These are phyloP conservation scores for Girardinichthys multiradiatus DNA, from an alignment of 2,113 vertebrate genomes.

Conservation along the genomic window DNA sequence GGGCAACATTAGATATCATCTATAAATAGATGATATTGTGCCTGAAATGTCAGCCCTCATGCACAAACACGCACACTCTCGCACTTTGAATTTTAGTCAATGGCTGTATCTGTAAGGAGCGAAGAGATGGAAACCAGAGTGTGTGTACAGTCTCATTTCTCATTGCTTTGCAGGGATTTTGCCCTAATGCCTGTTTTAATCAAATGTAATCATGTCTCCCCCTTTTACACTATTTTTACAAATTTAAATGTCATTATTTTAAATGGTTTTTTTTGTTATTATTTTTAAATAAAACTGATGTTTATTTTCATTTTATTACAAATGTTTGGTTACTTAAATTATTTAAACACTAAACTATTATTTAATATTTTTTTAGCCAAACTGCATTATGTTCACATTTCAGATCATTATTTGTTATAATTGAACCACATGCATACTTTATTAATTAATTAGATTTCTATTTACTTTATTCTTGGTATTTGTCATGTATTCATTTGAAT, in stretches of 20 bases:
- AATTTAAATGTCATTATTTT: not conserved
- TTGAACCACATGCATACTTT: not conserved
- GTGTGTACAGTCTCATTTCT: slow-evolving; percentile 1
- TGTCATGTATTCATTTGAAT: not conserved
- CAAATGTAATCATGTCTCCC: too few relatives aligned
- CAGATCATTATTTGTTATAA: not conserved
- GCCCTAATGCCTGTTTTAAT: not conserved
- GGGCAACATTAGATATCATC: slow-evolving; percentile 26
- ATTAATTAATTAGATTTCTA: not conserved
- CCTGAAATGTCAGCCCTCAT: slow-evolving; percentile 2
- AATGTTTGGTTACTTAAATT: not conserved
- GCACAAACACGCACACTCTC: slow-evolving; percentile 11
- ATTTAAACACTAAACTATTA: not conserved
- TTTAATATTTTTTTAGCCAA: not conserved
- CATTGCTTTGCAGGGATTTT: slow-evolving; percentile 6
- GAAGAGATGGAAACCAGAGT: slow-evolving; percentile 6
- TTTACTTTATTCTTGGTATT: not conserved
- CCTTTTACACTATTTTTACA: too few relatives aligned
- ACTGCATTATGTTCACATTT: not conserved
- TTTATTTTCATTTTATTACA: not conserved
- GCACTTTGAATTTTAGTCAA: slow-evolving; percentile 6
- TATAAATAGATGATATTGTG: slow-evolving; percentile 41
- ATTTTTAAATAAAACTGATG: not conserved
- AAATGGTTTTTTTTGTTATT: not conserved
- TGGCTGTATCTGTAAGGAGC: slow-evolving; percentile 13